A percentile compares a stretch with the other conserved stretches of the same genome.
These are phyloP conservation scores for Cheirogaleus major DNA, from an alignment of 2,797 vertebrate genomes.

Conservation along the genomic window DNA sequence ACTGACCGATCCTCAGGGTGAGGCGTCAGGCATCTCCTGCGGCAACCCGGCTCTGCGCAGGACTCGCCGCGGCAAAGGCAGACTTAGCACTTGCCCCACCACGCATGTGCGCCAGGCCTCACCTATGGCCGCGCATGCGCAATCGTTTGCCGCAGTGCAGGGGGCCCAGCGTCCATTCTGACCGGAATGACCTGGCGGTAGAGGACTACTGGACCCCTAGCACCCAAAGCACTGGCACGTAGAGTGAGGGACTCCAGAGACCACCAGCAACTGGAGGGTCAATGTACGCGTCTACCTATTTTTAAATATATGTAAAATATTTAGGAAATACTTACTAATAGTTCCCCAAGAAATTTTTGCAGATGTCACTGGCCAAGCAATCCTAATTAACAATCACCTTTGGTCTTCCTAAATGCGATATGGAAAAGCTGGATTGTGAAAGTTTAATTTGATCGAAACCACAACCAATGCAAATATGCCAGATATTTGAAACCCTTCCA, in stretches of 20 bases:
- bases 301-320: not conserved
- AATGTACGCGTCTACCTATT: not conserved
- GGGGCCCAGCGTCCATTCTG: rapidly evolving
- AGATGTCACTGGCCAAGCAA: no score
- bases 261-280: not conserved
- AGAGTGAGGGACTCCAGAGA: no score
- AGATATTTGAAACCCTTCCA: not conserved
- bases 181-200: rapidly evolving
- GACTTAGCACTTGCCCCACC: rapidly evolving
- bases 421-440: not conserved
- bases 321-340: not conserved
- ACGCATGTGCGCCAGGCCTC: not conserved
- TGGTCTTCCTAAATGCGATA: not conserved
- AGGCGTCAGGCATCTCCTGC: slow-evolving; percentile 30
- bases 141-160: slow-evolving; percentile 48
- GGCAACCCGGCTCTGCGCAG: not conserved
- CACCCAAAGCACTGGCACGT: rapidly evolving
- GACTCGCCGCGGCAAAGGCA: not conserved
- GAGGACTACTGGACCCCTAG: rapidly evolving
- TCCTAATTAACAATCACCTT: not conserved
- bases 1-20: slow-evolving; percentile 32
- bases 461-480: not conserved
- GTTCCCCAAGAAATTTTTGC: not conserved
- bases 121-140: not conserved
- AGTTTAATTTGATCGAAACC: not conserved